Evolutionary conservation across 1,140 invertebrate species (phyloP).

Genomic region (Drosophila parabipectinata): DNA sequence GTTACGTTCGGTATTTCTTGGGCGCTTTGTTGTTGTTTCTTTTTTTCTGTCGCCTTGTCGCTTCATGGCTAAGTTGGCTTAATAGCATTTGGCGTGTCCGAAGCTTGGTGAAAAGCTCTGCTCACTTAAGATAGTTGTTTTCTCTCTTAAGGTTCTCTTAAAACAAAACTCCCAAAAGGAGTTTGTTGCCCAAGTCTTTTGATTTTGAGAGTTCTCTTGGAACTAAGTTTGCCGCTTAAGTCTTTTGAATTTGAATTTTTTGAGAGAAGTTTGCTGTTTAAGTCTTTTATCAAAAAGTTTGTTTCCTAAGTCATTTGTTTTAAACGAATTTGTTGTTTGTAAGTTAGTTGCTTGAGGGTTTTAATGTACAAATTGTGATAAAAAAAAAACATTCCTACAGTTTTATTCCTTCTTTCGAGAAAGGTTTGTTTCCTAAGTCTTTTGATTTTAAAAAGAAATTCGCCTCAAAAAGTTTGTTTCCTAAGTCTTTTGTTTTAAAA

Average conservation of each 20-base stretch:
- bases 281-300: background rate
- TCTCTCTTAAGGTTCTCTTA: slow-evolving; percentile 13
- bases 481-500: background rate
- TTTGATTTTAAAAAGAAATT: too few species aligned
- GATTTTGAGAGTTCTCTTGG: background rate
- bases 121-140: background rate
- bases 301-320: too few species aligned
- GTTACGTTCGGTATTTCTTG: slow-evolving; percentile 70
- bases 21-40: slow-evolving; percentile 31
- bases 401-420: too few species aligned
- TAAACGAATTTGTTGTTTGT: too few species aligned
- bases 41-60: slow-evolving; percentile 43
- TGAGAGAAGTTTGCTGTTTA: background rate
- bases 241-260: background rate
- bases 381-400: too few species aligned
- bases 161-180: background rate
- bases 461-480: background rate
- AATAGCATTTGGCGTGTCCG: slow-evolving; percentile 69
- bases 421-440: too few species aligned
- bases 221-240: too few species aligned
- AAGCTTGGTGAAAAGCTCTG: slow-evolving; percentile 55
- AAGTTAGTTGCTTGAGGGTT: too few species aligned
- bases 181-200: slow-evolving; percentile 1
- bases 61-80: slow-evolving; percentile 73
- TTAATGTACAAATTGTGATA: too few species aligned